These are phyloP conservation scores for Limenitis camilla DNA, from an alignment of 2,888 invertebrate species.

Conservation along the genomic window DNA sequence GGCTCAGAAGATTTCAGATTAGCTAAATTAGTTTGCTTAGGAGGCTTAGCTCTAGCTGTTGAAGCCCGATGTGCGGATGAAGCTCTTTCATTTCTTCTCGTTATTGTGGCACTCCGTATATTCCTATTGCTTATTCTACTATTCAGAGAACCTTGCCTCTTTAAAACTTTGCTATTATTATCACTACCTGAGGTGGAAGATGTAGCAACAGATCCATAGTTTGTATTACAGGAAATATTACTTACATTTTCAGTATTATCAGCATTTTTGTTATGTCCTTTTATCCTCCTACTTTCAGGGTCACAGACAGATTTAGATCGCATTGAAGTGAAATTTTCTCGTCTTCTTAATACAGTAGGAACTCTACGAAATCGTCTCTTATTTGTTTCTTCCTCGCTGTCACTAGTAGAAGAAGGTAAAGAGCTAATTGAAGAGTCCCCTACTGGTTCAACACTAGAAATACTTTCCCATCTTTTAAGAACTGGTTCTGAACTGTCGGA, in stretches of 20 bases:
- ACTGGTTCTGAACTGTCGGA: constrained; percentile 56
- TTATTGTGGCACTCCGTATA: constrained; percentile 68
- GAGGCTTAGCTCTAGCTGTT: constrained; percentile 76
- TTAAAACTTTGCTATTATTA: constrained; percentile 51
- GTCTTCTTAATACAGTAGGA: constrained; percentile 55
- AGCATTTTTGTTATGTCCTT: constrained; percentile 44
- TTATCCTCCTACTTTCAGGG: constrained; percentile 55
- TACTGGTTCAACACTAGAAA: constrained; percentile 81
- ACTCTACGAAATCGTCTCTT: constrained; percentile 53
- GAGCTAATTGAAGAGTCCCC: constrained; percentile 80
- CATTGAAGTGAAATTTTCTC: constrained; percentile 58
- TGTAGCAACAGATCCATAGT: constrained; percentile 57
- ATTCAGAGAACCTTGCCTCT: constrained; percentile 57
- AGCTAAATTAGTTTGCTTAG: constrained; percentile 53
- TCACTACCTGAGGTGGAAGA: constrained; percentile 69
- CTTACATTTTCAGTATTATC: constrained; percentile 63
- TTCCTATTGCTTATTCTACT: constrained; percentile 54
- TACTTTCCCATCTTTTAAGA: constrained; percentile 75
- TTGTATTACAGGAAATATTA: constrained; percentile 61
- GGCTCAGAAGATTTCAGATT: constrained; percentile 67
- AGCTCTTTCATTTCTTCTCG: constrained; percentile 59
- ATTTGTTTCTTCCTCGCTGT: constrained; percentile 61
- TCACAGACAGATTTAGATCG: constrained; percentile 69
- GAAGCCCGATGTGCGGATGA: constrained; percentile 75
- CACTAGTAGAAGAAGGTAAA: constrained; percentile 67